Base-by-base conservation (phyloP, 2,113 vertebrate species). In the Cynocephalus volans region DNA sequence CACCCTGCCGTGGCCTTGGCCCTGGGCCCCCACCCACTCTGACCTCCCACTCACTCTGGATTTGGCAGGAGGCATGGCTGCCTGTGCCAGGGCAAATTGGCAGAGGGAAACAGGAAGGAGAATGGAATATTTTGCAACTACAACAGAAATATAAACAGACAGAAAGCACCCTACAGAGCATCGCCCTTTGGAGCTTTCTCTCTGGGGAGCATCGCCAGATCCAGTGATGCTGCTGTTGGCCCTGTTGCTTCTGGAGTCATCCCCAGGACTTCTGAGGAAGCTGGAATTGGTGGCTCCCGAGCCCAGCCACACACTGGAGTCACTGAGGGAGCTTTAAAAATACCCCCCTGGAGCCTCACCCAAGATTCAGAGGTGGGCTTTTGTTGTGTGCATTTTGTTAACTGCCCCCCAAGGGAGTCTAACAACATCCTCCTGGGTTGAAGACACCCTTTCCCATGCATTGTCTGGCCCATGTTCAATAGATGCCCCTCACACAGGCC, bases 31-130 rank as follows among this genome's bases (percentile, higher is more conserved):
- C 70, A 69, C 75, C 54, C 90, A 41, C 76, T 89, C 65, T 33
- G 62, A 19, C 89, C 87, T 96, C 93, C 90, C 33, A 45, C 95
- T 95, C 94, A 93, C 96, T 79, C 83, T 0, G 2, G 24, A 75
- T 36, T 92, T 97, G 96, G 94, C 95, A 97, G 58, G 70, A 95
- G 23, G 12, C 45, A 0, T 2, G 64, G 45, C 62, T 14, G 45
- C 23, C 79, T 24, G 45, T 45, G 94, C 95, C 94, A 95, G 90
- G 69, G 80, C 69, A 52, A 73, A 82, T 7, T 72, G 79, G 70
- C 62, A 56, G 86, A 86, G 83, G 64, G 64, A 95, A 83, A 70
- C 50, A 75, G 88, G 75, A 69, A 80, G 14, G 62, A 81, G 92
- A 84, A 96, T 10, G 19, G 82, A 69, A 70, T 31, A 12, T 97